Conservation (phyloP, 2,113 vertebrate genomes). For the Eudyptes chrysolophus region DNA sequence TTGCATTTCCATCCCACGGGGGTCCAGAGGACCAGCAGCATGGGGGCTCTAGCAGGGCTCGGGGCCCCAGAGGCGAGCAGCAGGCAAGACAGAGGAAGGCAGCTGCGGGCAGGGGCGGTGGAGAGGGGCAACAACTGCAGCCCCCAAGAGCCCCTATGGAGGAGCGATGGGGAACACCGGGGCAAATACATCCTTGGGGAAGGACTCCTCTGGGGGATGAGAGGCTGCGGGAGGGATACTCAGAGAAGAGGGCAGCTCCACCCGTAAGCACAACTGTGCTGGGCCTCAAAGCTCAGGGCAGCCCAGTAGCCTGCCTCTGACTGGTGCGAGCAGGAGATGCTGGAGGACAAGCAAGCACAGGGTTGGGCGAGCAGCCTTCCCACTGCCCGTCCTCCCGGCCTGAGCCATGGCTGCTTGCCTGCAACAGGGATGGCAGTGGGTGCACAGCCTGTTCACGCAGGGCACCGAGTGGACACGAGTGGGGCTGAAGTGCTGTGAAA, state of each 20-base stretch:
- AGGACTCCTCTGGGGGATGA: not conserved
- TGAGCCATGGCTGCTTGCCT: not conserved
- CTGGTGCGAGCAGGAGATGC: not conserved
- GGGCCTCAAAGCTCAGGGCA: not conserved
- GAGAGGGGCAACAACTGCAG: not conserved
- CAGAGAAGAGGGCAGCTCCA: not conserved
- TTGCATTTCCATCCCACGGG: not conserved
- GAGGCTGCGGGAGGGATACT: not conserved
- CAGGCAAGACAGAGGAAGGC: not conserved
- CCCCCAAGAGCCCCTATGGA: not conserved
- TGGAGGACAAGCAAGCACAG: not conserved
- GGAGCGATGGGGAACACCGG: accelerated
- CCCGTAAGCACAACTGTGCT: not conserved
- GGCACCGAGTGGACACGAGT: accelerated
- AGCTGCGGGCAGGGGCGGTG: accelerated
- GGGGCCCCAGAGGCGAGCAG: not conserved
- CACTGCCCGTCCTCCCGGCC: not conserved
- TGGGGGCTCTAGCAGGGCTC: not conserved
- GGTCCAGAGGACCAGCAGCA: accelerated
- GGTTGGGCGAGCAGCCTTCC: not conserved
- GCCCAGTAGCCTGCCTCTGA: too few species aligned
- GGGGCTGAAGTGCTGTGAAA: not conserved
- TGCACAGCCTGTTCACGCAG: accelerated
- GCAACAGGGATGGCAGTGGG: not conserved
- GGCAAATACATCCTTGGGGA: not conserved